phyloP scores from a whole-genome alignment of 2,888 invertebrate genomes.

The Colostygia pectinataria region DNA sequence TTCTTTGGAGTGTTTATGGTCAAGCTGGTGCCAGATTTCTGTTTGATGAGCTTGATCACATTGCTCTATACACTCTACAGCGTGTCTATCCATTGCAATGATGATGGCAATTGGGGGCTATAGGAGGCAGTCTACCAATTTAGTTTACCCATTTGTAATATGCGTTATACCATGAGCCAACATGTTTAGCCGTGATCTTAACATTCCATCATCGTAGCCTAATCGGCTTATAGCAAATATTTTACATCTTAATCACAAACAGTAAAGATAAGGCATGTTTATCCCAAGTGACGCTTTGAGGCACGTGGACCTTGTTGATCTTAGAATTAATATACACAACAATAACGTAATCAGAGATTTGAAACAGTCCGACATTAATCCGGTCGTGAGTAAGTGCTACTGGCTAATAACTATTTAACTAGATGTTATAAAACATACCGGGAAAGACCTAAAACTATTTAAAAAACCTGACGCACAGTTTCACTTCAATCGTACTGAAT shows the following conservation, averaged over 20 bases:
- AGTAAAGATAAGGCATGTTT: constrained; percentile 18
- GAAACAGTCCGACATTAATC: not conserved
- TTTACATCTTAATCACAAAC: constrained; percentile 17
- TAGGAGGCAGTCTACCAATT: too few relatives aligned
- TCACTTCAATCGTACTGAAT: constrained; percentile 14
- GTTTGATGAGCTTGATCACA: too few relatives aligned
- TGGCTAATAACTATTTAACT: too few relatives aligned
- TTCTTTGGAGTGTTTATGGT: too few relatives aligned
- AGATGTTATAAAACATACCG: not conserved
- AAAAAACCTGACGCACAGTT: constrained; percentile 7
- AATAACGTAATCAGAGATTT: constrained; percentile 5
- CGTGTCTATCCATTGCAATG: too few relatives aligned
- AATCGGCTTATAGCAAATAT: constrained; percentile 33
- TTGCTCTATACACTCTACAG: too few relatives aligned
- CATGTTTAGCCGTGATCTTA: constrained; percentile 51
- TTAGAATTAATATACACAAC: constrained; percentile 13
- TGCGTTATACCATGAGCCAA: constrained; percentile 29
- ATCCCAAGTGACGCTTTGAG: constrained; percentile 6
- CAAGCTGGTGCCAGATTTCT: too few relatives aligned
- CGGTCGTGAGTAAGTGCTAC: not conserved
- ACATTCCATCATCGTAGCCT: constrained; percentile 42
- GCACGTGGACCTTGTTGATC: not conserved
- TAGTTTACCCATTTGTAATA: too few relatives aligned
- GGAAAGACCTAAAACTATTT: not conserved
- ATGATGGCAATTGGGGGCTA: too few relatives aligned